Conservation (phyloP, 2,888 invertebrate species). For the Netelia melanura region DNA sequence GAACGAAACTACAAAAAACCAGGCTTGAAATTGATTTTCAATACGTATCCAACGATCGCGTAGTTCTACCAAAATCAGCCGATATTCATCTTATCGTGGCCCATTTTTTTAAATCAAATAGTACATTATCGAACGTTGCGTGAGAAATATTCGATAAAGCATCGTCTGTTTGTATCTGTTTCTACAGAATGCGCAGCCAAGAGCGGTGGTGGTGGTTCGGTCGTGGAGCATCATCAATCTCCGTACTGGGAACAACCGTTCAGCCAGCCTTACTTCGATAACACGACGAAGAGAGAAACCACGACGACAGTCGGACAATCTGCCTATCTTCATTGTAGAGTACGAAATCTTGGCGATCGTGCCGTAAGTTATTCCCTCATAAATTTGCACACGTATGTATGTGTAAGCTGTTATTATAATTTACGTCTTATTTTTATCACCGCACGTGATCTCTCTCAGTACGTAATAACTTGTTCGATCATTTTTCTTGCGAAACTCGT, state of each 20-base stretch:
- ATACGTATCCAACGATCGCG: too few species aligned
- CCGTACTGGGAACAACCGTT: constrained; percentile 88
- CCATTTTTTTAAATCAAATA: too few species aligned
- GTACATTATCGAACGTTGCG: constrained; percentile 35
- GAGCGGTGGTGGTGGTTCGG: constrained; percentile 75
- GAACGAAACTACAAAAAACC: too few species aligned
- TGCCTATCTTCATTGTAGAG: constrained; percentile 93
- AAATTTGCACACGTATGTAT: neutral
- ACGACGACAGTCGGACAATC: constrained; percentile 95
- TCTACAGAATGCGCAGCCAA: constrained; percentile 80
- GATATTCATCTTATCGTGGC: too few species aligned
- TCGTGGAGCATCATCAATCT: constrained; percentile 81
- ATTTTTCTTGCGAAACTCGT: constrained; percentile 35
- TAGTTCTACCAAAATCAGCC: too few species aligned
- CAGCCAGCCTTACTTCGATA: constrained; percentile 95
- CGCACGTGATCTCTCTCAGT: constrained; percentile 62
- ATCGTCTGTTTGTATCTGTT: constrained; percentile 65
- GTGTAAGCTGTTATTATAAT: constrained; percentile 33
- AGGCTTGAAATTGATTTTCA: too few species aligned
- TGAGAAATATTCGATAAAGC: constrained; percentile 49
- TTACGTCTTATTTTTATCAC: constrained; percentile 56
- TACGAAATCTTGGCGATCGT: constrained; percentile 94
- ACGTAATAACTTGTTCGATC: constrained; percentile 58
- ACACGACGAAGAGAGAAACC: constrained; percentile 93
- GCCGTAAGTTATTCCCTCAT: constrained; percentile 88